Evolutionary conservation across 2,888 invertebrate genomes (phyloP).

Genomic region (Tuberolachnus salignus): DNA sequence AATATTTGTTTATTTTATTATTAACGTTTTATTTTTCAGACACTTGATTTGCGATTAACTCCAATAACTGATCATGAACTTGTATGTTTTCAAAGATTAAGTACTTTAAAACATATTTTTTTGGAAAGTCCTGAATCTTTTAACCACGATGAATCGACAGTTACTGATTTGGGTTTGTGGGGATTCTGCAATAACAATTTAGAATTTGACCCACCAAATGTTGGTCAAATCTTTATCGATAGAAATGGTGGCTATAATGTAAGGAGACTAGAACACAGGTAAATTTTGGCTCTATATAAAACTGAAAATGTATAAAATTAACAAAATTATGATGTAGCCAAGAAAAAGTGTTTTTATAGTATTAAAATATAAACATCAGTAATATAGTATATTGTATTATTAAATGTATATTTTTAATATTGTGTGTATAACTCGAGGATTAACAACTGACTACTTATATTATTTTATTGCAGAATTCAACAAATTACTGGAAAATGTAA

Average conservation of each 20-base stretch:
- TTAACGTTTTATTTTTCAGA: conserved; percentile 61
- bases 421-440: not conserved
- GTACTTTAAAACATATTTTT: conserved; percentile 66
- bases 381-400: not conserved
- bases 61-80: conserved; percentile 68
- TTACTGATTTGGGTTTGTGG: conserved; percentile 48
- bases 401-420: not conserved
- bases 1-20: too few species aligned
- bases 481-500: conserved; percentile 56
- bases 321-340: too few species aligned
- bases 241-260: conserved; percentile 28
- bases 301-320: not conserved
- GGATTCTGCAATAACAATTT: conserved; percentile 39
- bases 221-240: conserved; percentile 49
- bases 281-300: not conserved
- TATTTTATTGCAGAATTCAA: conserved; percentile 1
- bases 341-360: too few species aligned
- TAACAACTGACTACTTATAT: not conserved
- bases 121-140: conserved; percentile 64
- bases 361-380: not conserved
- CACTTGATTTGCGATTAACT: conserved; percentile 67
- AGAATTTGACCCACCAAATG: conserved; percentile 22
- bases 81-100: conserved; percentile 67
- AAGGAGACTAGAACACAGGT: conserved; percentile 36
- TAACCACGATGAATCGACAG: conserved; percentile 50